Evolutionary conservation across 1,140 invertebrate species (phyloP).

Genomic region (Macrobrachium rosenbergii): DNA sequence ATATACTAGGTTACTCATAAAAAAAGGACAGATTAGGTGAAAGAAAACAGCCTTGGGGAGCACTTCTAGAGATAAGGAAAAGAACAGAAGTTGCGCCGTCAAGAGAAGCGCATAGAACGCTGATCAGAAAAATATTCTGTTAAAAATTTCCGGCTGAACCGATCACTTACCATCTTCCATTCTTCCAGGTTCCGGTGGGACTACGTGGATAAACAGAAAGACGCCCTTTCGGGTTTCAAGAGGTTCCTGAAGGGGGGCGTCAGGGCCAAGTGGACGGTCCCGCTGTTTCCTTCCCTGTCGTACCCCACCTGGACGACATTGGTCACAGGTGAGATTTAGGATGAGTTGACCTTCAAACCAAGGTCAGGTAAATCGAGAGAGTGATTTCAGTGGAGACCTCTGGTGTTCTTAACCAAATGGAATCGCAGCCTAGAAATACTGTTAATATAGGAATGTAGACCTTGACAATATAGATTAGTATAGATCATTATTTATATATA

Average conservation of each 20-base stretch:
- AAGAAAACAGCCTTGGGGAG: not conserved
- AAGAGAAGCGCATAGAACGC: not conserved
- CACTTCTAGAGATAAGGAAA: too few relatives aligned
- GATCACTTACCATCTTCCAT: not conserved
- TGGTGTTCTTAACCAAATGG: too few relatives aligned
- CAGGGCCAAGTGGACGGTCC: conserved; percentile 68
- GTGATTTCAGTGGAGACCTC: too few relatives aligned
- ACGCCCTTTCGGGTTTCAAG: conserved; percentile 66
- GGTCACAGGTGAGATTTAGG: conserved; percentile 8
- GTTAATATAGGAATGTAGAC: too few relatives aligned
- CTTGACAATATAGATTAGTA: too few relatives aligned
- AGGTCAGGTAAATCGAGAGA: too few relatives aligned
- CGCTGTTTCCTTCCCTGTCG: conserved; percentile 68
- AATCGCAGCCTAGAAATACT: too few relatives aligned
- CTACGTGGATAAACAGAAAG: conserved; percentile 67
- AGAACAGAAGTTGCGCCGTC: too few relatives aligned
- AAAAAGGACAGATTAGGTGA: not conserved
- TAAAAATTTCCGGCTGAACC: not conserved
- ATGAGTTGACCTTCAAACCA: too few relatives aligned
- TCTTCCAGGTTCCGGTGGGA: conserved; percentile 69
- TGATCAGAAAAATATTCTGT: not conserved
- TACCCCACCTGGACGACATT: conserved; percentile 68
- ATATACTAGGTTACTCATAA: not conserved
- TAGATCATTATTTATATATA: too few relatives aligned
- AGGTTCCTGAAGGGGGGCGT: conserved; percentile 68